Evolutionary conservation across 2,113 vertebrate genomes (phyloP).

Genomic region (Rhombomys opimus): DNA sequence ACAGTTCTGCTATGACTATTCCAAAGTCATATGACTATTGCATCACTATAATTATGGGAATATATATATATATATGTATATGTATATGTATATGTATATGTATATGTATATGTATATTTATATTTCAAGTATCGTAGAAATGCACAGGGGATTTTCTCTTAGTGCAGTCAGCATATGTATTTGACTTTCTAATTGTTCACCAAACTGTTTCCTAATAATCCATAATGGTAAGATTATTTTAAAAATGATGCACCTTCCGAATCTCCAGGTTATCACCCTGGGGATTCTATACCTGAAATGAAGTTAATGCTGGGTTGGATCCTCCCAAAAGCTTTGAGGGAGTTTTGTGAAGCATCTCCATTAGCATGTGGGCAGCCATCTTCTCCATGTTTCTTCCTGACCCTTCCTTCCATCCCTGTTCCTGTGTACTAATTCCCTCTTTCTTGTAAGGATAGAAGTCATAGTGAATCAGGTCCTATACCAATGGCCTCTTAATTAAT

Average conservation of each 20-base stretch:
- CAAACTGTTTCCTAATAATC: background rate
- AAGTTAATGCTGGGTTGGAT: background rate
- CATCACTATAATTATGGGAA: background rate
- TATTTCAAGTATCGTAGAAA: background rate
- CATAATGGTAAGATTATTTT: background rate
- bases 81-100: too few species aligned
- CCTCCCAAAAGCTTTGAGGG: background rate
- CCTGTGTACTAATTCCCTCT: background rate
- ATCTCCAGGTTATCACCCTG: too few species aligned
- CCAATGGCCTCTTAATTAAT: background rate
- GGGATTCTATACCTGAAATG: background rate
- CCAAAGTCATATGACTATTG: too few species aligned
- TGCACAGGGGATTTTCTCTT: background rate
- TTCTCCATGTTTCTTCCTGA: background rate
- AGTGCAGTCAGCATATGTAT: background rate
- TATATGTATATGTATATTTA: background rate
- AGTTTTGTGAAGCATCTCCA: background rate
- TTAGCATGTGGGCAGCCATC: background rate
- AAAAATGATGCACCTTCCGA: background rate
- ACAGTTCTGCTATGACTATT: background rate
- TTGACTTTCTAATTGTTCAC: background rate
- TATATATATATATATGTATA: background rate
- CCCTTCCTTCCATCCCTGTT: background rate
- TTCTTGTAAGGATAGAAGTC: background rate
- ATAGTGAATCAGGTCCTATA: background rate